A percentile compares a stretch with the other conserved stretches of the same genome.
phyloP scores from a whole-genome alignment of 1,140 invertebrate genomes.

The Drosophila sucinea region DNA sequence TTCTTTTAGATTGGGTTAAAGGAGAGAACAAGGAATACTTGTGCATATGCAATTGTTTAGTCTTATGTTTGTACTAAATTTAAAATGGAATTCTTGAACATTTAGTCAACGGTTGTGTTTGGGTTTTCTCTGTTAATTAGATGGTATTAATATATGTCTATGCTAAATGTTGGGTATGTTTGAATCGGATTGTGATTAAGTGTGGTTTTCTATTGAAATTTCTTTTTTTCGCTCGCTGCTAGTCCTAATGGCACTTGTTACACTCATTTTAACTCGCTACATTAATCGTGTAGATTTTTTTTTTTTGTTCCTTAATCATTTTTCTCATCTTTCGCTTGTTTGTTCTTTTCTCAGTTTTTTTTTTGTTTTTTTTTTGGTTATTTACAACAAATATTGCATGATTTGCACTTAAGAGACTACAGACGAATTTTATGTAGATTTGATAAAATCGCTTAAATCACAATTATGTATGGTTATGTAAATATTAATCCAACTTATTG shows the following conservation, averaged over 20 bases:
- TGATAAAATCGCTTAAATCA: conserved; percentile 83
- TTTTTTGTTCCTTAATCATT: conserved; percentile 22
- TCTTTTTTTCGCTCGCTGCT: conserved; percentile 59
- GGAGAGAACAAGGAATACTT: conserved; percentile 20
- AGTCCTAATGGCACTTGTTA: conserved; percentile 80
- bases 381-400: conserved; percentile 80
- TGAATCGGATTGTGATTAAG: background rate
- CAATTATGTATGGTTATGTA: conserved; percentile 79
- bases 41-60: conserved; percentile 42
- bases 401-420: conserved; percentile 67
- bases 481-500: conserved; percentile 70
- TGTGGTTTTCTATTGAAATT: conserved; percentile 34
- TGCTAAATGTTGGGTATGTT: conserved; percentile 22
- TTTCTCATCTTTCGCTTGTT: conserved; percentile 24
- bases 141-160: conserved; percentile 26
- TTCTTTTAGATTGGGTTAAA: conserved; percentile 29
- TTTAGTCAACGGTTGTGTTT: conserved; percentile 30
- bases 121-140: conserved; percentile 34
- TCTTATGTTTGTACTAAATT: conserved; percentile 72
- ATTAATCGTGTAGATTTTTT: conserved; percentile 37
- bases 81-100: conserved; percentile 70
- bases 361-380: conserved; percentile 58
- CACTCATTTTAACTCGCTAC: conserved; percentile 60
- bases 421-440: conserved; percentile 78
- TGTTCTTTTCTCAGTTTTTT: conserved; percentile 50